These are phyloP conservation scores for Solea senegalensis DNA, from an alignment of 2,113 vertebrate species.

Conservation along the genomic window DNA sequence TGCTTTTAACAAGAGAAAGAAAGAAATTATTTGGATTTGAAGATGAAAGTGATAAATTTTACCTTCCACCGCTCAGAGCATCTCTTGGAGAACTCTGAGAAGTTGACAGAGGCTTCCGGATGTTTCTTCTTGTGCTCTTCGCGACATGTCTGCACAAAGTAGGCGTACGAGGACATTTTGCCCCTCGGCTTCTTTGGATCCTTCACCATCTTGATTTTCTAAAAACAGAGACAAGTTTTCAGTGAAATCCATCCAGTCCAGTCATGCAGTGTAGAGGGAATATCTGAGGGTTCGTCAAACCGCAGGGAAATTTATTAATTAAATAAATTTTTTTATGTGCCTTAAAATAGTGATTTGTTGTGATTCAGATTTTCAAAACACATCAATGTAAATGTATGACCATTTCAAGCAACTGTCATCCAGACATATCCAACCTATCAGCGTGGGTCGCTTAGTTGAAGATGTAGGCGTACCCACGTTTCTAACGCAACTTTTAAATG, in stretches of 20 bases:
- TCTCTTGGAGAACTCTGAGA: conserved; percentile 96
- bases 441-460: too few species aligned
- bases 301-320: too few species aligned
- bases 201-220: conserved; percentile 90
- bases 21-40: not conserved
- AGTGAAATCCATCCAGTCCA: conserved; percentile 2
- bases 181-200: conserved; percentile 95
- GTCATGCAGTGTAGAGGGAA: not conserved
- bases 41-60: conserved; percentile 16
- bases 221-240: conserved; percentile 8
- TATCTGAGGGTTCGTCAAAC: conserved; percentile 6
- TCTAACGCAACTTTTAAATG: too few species aligned
- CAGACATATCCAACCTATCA: too few species aligned
- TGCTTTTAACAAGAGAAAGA: not conserved
- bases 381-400: too few species aligned
- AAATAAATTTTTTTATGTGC: too few species aligned
- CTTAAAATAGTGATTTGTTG: too few species aligned
- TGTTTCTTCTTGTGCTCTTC: conserved; percentile 99
- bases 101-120: conserved; percentile 91
- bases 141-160: conserved; percentile 96
- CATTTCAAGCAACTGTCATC: too few species aligned
- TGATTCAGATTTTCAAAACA: too few species aligned
- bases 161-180: conserved; percentile 97
- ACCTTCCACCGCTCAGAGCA: conserved; percentile 97
- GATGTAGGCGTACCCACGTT: too few species aligned